Base-by-base conservation (phyloP, 1,140 invertebrate species). In the Drosophila kohkoa region DNA sequence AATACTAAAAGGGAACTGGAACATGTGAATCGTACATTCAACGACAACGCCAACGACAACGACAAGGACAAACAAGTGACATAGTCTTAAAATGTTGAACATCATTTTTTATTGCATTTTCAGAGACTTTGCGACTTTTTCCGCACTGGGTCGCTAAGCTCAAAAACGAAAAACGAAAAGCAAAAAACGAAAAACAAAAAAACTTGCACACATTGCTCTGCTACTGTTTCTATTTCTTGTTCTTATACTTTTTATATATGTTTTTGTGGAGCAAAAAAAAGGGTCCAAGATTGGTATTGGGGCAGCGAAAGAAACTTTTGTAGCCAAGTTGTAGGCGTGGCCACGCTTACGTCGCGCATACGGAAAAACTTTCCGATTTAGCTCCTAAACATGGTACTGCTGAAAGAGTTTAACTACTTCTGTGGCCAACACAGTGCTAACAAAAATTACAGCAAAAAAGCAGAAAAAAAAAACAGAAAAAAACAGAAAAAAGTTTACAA, bases 61-160 rank as follows among this genome's bases (percentile, higher is more conserved):
- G 69, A 76, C 74, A 76, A 76, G 75, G 75, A 77, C 75, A 77
- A 77, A 73, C 75, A 77, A 77, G 71, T 77, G 75, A 77, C 75
- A 77, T 75, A 51, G 71, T 69, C 75, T 77, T 77, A 75, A 77
- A 77, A 77, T 77, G 75, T 77, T 75, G 15, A 77, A 77, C 75
- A 77, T 77, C 71, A 77, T 77, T 77, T 77, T 77, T 77, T 77
- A 77, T 77, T 77, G 71, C 75, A 69, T 69, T 68, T 74, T 74
- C 64, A 64, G 43, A 71, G 73, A 65, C 62, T 75, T 76, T 71
- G 45, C 32, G 41, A 43, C 11, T 8, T 38, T 38, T 38, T 8
- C n/a, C n/a, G 5, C 15, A 73, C 49, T 45, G 16, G 49, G 32
- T 51, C 63, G 52, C 46, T 10, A 43, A 60, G 16, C 32, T 30